These are phyloP conservation scores for Oreocharis arfaki DNA, from an alignment of 2,113 vertebrate genomes.

Conservation along the genomic window DNA sequence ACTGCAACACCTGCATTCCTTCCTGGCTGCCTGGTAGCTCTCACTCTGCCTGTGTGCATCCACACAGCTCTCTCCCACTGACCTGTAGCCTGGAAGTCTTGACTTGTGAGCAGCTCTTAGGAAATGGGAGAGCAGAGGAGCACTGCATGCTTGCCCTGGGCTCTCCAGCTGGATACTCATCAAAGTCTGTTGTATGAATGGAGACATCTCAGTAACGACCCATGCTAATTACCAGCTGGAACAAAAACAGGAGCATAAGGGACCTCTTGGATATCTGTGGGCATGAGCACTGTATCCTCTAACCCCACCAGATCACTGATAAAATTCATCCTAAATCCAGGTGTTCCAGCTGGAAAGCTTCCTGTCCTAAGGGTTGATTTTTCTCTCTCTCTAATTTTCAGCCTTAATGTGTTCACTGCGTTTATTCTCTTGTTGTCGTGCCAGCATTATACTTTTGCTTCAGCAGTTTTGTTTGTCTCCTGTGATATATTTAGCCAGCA, in stretches of 20 bases:
- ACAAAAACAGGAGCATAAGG: background rate
- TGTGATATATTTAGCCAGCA: constrained; percentile 62
- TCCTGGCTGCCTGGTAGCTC: background rate
- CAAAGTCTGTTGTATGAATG: background rate
- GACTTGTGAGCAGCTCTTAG: fast-evolving
- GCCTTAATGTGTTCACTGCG: background rate
- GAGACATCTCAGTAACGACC: background rate
- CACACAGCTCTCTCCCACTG: background rate
- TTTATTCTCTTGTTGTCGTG: background rate
- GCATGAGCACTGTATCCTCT: background rate
- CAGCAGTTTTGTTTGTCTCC: constrained; percentile 57
- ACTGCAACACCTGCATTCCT: background rate
- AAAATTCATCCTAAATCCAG: background rate
- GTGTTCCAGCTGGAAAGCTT: background rate
- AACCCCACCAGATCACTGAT: background rate
- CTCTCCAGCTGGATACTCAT: background rate
- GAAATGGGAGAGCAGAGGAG: background rate
- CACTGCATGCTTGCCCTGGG: fast-evolving
- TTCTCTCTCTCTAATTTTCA: background rate
- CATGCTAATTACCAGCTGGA: background rate
- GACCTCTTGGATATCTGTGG: background rate
- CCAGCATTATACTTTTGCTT: constrained; percentile 30
- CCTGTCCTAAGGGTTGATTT: background rate
- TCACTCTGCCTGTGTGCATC: fast-evolving
- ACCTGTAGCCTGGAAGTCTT: background rate